Evolutionary conservation across 2,113 vertebrate genomes (phyloP), one percentile per base, ranked within the genome.

Genomic region (Ploceus nigricollis): DNA sequence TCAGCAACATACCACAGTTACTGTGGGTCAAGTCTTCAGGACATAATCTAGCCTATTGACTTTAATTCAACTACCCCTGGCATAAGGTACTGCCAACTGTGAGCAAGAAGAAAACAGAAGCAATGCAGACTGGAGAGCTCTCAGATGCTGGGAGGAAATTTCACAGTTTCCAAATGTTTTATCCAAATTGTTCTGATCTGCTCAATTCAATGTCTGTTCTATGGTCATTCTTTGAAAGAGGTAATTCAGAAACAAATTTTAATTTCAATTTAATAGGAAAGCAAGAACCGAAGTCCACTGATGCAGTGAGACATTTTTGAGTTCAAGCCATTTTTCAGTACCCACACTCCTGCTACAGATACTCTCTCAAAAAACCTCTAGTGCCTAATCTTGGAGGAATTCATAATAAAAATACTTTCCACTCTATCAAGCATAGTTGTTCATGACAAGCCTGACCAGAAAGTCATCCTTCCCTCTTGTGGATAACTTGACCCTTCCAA

Each of bases 31-130:
- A 96, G 90, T 96, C 93, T 93, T 86, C 7, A 3, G 80, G 94
- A 96, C 90, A 93, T 90, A 94, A 95, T 91, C 90, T 81, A 92
- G 72, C 88, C 94, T 53, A 92, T 60, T 96, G 95, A 96, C 90
- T 96, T 94, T 68, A 81, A 89, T 83, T 86, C 93, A 93, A 2
- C 90, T 68, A 90, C 40, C 69, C 72, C 61, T 93, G 57, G 85
- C 80, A 78, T 20, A 84, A 94, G 69, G 90, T 93, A 71, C 72
- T 94, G 90, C 86, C 79, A 93, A 91, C 40, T 72, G 68, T 28
- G 71, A 91, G 54, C 58, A 77, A 75, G 64, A 88, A 61, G 81
- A 57, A 89, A 94, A 69, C 72, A 85, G 89, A 89, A 84, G 61
- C 66, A 60, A 33, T 39, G 79, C 28, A 78, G 73, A 71, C 56